A percentile compares a stretch with the other conserved stretches of the same genome.
Conservation (phyloP, 2,797 vertebrate species). For the Chelon auratus region DNA sequence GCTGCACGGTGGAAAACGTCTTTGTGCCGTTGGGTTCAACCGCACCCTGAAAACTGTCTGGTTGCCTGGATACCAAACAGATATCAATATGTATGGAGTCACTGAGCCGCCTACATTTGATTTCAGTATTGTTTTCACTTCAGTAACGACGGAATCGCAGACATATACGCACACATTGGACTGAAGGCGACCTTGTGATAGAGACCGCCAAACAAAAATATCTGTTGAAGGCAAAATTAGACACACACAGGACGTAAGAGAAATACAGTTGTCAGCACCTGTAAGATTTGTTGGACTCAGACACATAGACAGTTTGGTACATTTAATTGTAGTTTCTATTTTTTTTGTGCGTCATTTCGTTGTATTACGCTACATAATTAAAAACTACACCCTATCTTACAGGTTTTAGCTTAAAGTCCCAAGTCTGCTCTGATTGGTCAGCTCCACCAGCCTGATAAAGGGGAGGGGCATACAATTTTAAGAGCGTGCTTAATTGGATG, state of each 20-base stretch:
- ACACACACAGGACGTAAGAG: constrained; percentile 30
- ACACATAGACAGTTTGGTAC: not conserved
- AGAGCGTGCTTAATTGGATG: no score
- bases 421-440: no score
- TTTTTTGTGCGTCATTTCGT: not conserved
- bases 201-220: constrained; percentile 48
- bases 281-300: not conserved
- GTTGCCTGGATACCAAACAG: constrained; percentile 79
- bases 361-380: fast-evolving
- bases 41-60: constrained; percentile 50
- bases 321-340: not conserved
- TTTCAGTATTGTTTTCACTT: constrained; percentile 50
- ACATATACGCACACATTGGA: constrained; percentile 30
- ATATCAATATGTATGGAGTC: constrained; percentile 39
- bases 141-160: constrained; percentile 7
- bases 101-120: constrained; percentile 31
- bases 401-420: not conserved
- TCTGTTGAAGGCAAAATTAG: constrained; percentile 53
- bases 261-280: constrained; percentile 31
- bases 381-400: not conserved
- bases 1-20: constrained; percentile 16
- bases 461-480: no score
- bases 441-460: no score
- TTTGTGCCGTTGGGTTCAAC: not conserved
- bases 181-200: constrained; percentile 13